Evolutionary conservation across 2,797 vertebrate genomes (phyloP).

Genomic region (Tragopan temminckii): DNA sequence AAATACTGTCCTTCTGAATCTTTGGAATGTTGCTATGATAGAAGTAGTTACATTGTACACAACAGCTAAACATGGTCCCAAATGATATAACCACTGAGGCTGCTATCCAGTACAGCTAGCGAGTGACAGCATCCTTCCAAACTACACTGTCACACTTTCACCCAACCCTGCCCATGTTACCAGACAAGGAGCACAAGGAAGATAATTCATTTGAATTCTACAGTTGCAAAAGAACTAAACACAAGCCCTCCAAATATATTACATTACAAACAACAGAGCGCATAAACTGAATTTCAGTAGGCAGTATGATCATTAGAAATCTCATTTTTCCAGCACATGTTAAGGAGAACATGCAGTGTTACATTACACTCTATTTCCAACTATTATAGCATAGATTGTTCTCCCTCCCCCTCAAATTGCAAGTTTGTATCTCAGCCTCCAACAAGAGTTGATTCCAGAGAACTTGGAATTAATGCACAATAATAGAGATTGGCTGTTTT

Average conservation of each 20-base stretch:
- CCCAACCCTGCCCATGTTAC: background rate
- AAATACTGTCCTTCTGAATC: background rate
- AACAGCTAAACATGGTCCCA: background rate
- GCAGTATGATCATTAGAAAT: background rate
- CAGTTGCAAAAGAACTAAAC: background rate
- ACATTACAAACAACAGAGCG: background rate
- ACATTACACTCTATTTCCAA: background rate
- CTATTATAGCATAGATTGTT: background rate
- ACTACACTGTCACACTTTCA: accelerated
- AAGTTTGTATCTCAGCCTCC: background rate
- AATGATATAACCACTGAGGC: background rate
- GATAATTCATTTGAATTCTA: background rate
- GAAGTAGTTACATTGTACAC: background rate
- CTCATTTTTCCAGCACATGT: background rate
- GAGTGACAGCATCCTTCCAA: background rate
- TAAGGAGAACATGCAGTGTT: background rate
- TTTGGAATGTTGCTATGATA: background rate
- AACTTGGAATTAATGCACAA: background rate
- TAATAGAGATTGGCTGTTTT: background rate
- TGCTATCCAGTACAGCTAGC: background rate
- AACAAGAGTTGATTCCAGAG: background rate
- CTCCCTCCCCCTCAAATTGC: background rate
- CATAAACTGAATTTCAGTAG: background rate
- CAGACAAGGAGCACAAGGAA: background rate
- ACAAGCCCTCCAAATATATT: background rate